phyloP scores from a whole-genome alignment of 2,113 vertebrate species.

The Laticauda laticaudata region DNA sequence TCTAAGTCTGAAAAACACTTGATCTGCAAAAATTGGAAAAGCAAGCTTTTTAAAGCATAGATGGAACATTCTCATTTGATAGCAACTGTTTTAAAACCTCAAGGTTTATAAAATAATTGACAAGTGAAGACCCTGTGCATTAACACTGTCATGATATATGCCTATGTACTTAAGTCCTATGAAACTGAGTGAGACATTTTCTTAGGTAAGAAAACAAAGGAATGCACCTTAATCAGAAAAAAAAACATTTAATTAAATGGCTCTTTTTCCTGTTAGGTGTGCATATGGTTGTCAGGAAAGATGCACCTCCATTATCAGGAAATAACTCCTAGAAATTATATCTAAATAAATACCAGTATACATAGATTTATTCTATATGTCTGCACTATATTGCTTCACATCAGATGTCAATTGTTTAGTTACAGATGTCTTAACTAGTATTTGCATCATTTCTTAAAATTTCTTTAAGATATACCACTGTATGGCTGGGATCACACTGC shows the following conservation, averaged over 20 bases:
- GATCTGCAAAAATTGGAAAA: background rate
- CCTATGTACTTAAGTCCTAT: background rate
- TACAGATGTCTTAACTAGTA: background rate
- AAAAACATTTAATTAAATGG: background rate
- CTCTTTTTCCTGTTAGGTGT: background rate
- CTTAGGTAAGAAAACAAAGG: background rate
- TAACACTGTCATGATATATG: background rate
- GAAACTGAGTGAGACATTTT: background rate
- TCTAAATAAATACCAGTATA: background rate
- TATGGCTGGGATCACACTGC: background rate
- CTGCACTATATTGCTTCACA: background rate
- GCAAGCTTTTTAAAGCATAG: background rate
- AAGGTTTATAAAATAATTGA: background rate
- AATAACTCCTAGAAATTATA: background rate
- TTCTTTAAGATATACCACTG: background rate
- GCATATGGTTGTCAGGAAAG: background rate
- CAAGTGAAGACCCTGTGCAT: background rate
- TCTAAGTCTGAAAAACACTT: background rate
- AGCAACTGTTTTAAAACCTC: background rate
- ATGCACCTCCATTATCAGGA: background rate
- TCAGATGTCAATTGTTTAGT: background rate
- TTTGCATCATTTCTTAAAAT: background rate
- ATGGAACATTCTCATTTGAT: background rate
- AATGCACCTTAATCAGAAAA: background rate
- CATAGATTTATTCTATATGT: background rate